These are phyloP conservation scores for Ceratosolen fusciceps DNA, from an alignment of 1,140 invertebrate genomes.

Conservation along the genomic window DNA sequence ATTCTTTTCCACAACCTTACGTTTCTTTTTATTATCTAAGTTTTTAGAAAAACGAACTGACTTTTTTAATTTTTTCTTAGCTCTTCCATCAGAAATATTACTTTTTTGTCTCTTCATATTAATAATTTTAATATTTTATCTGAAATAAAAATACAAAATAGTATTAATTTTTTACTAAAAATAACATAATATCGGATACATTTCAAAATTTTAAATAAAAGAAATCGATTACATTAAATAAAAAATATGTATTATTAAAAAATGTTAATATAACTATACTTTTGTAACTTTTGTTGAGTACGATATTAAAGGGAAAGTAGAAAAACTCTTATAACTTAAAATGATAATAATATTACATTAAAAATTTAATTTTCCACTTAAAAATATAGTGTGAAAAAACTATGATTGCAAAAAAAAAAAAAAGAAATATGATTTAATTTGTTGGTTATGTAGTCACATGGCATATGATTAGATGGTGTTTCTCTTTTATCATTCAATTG, in stretches of 20 bases:
- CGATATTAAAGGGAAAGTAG: background rate
- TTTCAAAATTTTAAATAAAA: background rate
- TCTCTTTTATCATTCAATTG: too few relatives aligned
- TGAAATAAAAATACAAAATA: slow-evolving; percentile 16
- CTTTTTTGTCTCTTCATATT: slow-evolving; percentile 15
- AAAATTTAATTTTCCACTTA: background rate
- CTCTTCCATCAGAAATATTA: background rate
- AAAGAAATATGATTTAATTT: background rate
- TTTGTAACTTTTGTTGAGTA: background rate
- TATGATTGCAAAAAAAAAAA: background rate
- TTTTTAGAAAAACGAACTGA: slow-evolving; percentile 4
- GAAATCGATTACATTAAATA: background rate
- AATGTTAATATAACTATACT: too few relatives aligned
- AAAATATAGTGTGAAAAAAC: background rate
- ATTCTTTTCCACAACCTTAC: slow-evolving; percentile 47
- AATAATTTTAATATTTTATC: slow-evolving; percentile 11
- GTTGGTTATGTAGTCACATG: too few relatives aligned
- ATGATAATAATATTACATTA: background rate
- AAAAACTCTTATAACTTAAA: background rate
- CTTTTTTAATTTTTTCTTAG: slow-evolving; percentile 37
- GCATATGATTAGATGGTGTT: too few relatives aligned
- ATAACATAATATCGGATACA: background rate
- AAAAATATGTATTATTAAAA: too few relatives aligned
- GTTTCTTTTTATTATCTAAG: slow-evolving; percentile 41
- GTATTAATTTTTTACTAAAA: background rate